These are phyloP conservation scores for Augochlorella aurata DNA, from an alignment of 2,888 invertebrate species.

Conservation along the genomic window DNA sequence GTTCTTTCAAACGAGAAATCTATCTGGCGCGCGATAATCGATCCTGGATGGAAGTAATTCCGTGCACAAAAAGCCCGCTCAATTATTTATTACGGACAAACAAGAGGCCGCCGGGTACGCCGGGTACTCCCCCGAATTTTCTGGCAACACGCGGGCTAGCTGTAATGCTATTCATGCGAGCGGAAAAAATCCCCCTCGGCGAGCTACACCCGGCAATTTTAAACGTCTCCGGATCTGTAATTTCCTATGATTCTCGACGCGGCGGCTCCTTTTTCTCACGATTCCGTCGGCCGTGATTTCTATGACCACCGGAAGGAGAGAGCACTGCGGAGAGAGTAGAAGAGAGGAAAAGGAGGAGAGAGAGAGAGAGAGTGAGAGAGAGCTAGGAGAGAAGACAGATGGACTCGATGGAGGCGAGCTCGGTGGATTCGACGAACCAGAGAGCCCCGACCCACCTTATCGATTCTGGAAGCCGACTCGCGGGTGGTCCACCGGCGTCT, in stretches of 20 bases:
- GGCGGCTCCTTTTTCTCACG: slow-evolving; percentile 4
- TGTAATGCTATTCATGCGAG: slow-evolving; percentile 20
- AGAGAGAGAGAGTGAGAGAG: no score
- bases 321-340: slow-evolving; percentile 1
- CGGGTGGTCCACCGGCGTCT: slow-evolving; percentile 75
- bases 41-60: slow-evolving; percentile 58
- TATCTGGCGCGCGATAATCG: slow-evolving; percentile 59
- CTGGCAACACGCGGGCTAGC: not conserved
- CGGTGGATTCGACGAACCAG: slow-evolving; percentile 60
- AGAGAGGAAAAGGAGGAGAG: not conserved
- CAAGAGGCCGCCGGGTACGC: slow-evolving; percentile 1
- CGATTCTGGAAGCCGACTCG: slow-evolving; percentile 76
- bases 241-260: slow-evolving; percentile 22
- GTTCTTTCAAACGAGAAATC: slow-evolving; percentile 57
- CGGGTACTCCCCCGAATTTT: slow-evolving; percentile 19
- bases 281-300: slow-evolving; percentile 45
- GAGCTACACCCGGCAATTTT: slow-evolving; percentile 37
- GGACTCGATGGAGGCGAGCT: slow-evolving; percentile 53
- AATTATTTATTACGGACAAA: slow-evolving; percentile 54
- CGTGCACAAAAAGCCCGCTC: slow-evolving; percentile 43
- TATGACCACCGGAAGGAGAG: slow-evolving; percentile 15
- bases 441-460: slow-evolving; percentile 67
- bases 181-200: not conserved
- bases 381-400: slow-evolving; percentile 54
- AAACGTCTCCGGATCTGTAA: slow-evolving; percentile 38